phyloP scores from a whole-genome alignment of 2,113 vertebrate genomes.

The Orycteropus afer region DNA sequence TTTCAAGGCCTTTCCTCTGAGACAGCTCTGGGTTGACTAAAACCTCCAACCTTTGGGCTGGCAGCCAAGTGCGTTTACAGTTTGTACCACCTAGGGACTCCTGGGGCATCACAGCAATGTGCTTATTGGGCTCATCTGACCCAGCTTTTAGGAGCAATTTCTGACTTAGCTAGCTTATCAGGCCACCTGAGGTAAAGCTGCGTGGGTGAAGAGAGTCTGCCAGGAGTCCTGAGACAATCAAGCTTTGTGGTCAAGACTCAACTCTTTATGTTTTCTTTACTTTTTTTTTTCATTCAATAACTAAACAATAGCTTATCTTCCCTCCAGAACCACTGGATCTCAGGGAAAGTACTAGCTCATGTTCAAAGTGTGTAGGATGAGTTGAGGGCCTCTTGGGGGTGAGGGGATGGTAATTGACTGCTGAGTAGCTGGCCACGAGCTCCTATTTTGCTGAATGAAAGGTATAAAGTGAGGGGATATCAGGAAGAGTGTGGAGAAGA shows the following conservation, averaged over 20 bases:
- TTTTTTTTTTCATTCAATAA: not conserved
- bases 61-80: not conserved
- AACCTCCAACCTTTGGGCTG: not conserved
- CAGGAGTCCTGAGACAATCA: not conserved
- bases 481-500: not conserved
- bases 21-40: not conserved
- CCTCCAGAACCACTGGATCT: not conserved
- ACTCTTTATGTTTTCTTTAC: not conserved
- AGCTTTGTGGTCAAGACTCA: not conserved
- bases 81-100: not conserved
- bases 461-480: not conserved
- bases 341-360: not conserved
- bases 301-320: not conserved
- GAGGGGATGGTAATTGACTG: fast-evolving
- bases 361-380: not conserved
- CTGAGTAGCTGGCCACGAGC: fast-evolving
- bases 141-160: not conserved
- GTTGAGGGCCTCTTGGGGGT: not conserved
- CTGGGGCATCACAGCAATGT: not conserved
- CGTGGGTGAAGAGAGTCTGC: not conserved
- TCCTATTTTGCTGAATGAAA: no score
- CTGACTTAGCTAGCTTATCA: not conserved
- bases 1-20: not conserved
- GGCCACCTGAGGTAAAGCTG: not conserved
- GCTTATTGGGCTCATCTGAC: no score